Conservation (phyloP, 2,113 vertebrate genomes). For the Tyto alba region DNA sequence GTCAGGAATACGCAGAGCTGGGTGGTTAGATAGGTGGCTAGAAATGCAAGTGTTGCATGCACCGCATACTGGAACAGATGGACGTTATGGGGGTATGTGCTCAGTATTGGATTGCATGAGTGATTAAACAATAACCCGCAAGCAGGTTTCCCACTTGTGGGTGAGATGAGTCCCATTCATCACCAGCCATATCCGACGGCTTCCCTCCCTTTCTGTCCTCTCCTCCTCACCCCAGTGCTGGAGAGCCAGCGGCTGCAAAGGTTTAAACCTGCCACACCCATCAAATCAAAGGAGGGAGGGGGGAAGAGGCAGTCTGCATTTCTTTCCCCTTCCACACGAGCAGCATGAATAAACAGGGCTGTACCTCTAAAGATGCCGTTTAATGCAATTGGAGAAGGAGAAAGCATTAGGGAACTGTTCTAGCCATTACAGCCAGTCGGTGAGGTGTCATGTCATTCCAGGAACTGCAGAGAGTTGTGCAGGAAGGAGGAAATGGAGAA, state of each 20-base stretch:
- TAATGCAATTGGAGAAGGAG: constrained; percentile 50
- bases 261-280: constrained; percentile 80
- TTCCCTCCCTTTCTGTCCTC: neutral
- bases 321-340: constrained; percentile 74
- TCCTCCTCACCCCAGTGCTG: neutral
- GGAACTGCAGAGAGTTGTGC: constrained; percentile 48
- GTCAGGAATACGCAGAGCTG: neutral
- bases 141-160: constrained; percentile 67
- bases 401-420: constrained; percentile 49
- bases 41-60: constrained; percentile 38
- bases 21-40: neutral
- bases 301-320: constrained; percentile 67
- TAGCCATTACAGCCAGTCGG: constrained; percentile 35
- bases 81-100: constrained; percentile 63
- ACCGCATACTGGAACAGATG: constrained; percentile 47
- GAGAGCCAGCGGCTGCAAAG: constrained; percentile 62
- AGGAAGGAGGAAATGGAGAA: constrained; percentile 1
- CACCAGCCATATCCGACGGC: neutral
- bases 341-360: constrained; percentile 63
- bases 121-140: constrained; percentile 64
- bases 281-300: constrained; percentile 66
- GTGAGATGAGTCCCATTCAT: constrained; percentile 60
- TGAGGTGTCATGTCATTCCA: constrained; percentile 24
- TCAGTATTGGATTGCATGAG: constrained; percentile 53
- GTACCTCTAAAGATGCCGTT: constrained; percentile 58